A percentile compares a stretch with the other conserved stretches of the same genome.
Evolutionary conservation across 2,113 vertebrate genomes (phyloP).

Genomic region (Macroglossus sobrinus): DNA sequence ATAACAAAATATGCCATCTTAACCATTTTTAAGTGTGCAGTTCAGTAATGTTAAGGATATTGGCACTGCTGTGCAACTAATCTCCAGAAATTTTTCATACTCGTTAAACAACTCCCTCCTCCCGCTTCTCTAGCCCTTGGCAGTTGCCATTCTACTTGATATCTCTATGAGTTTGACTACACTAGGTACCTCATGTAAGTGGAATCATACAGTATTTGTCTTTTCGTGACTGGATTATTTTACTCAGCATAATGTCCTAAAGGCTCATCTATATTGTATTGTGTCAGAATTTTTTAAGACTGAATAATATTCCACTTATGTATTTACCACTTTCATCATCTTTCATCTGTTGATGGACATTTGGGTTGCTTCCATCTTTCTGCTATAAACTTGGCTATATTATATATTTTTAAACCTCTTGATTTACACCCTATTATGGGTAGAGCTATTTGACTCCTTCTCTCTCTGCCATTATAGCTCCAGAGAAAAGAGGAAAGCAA

Average conservation of each 20-base stretch:
- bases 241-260: not conserved
- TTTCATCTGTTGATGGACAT: not conserved
- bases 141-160: not conserved
- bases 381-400: not conserved
- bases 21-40: not conserved
- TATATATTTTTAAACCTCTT: not conserved
- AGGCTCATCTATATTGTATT: not conserved
- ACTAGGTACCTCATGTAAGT: not conserved
- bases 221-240: not conserved
- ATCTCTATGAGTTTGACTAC: not conserved
- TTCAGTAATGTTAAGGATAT: not conserved
- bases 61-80: not conserved
- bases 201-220: not conserved
- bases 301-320: not conserved
- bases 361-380: not conserved
- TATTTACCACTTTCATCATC: not conserved
- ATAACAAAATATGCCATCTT: not conserved
- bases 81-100: not conserved
- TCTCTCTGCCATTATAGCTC: not conserved
- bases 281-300: not conserved
- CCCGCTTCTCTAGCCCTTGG: not conserved
- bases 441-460: not conserved
- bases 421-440: not conserved
- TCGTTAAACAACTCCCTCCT: not conserved
- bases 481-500: not conserved